Base-by-base conservation (phyloP, 2,888 invertebrate genomes). In the Sycophila texana region DNA sequence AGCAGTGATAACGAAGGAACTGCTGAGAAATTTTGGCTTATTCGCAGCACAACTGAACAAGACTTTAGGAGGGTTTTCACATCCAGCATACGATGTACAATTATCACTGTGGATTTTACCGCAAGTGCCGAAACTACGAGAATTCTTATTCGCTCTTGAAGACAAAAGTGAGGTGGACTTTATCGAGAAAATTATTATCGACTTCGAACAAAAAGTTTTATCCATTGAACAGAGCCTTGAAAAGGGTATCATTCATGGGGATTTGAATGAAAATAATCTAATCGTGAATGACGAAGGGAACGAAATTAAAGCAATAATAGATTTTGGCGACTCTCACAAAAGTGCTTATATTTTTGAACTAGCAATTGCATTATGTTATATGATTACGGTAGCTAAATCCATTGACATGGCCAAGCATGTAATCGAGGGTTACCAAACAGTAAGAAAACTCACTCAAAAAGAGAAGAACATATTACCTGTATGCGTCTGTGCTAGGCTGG, bases 191-290 rank as follows among this genome's bases (percentile, higher is more conserved):
- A 91, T 95, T 4, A 91, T 96, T 4, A 86, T 91, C 14, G 88
- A 91, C 73, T 98, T 96, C 89, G 94, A 95, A 83, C 91, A 92
- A 13, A 91, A 93, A 0, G 94, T 97, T 0, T 87, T 95, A 0
- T 89, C 91, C 0, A 72, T 85, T 14, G 86, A 92, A 2, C 90
- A 92, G 0, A 91, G 92, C 53, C 91, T 97, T 82, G 93, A 94
- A 85, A 92, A 92, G 86, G 96, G 94, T 85, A 85, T 95, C 4
- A 95, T 98, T 81, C 98, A 98, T 87, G 98, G 97, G 0, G 98
- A 98, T 88, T 92, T 96, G 79, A 98, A 98, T 88, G 97, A 98
- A 86, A 96, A 96, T 89, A 98, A 98, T 90, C 93, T 98, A 5
- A 94, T 95, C 0, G 86, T 87, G 16, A 83, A 84, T 18, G 51